Evolutionary conservation across 1,140 invertebrate species (phyloP), one percentile per base, ranked within the genome.

Genomic region (Bradynema listronoti): DNA sequence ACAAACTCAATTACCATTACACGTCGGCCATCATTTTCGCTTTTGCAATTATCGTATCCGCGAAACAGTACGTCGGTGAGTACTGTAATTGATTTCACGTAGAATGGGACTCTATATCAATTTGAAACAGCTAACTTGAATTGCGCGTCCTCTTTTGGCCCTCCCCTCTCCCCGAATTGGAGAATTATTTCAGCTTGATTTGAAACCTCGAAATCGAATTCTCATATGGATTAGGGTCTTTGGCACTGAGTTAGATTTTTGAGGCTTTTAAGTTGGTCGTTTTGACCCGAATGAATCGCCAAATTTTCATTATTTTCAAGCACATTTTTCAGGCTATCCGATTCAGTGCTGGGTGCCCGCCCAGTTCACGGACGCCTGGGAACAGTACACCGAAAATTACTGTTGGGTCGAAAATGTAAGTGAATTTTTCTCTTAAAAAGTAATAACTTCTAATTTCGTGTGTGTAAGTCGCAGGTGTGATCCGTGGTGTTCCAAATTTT

Each of bases 341-440:
- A 77, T 77, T 34, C 74, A 77, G 56, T 77, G 74, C 50, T 77
- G 74, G 75, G 75, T 78, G 45, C 75, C 75, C 7, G 77, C 77
- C n/a, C 77, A 78, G 39, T 79, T 79, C 52, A 76, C 78, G 14
- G 75, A 79, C 45, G 73, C 78, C 36, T 78, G 75, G 75, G 75
- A 78, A 50, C 75, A 78, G 52, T 69, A 69, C 46, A 69, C 67
- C 16, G 75, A 78, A 58, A 78, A 78, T 53, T 78, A 78, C 55
- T 78, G 75, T 52, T 78, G 75, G 75, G 75, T 78, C 22, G 77
- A 78, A 52, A 78, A 78, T 58, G 58, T 60, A 34, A 14, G 24
- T 56, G 32, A 6, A n/a, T 29, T 39, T 19, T 46, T 24, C 29
- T 4, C 5, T 30, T n/a, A 16, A 4, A 53, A 25, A n/a, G n/a